Evolutionary conservation across 2,888 invertebrate genomes (phyloP), one percentile per base, ranked within the genome.

Genomic region (Sinotaia quadrata): DNA sequence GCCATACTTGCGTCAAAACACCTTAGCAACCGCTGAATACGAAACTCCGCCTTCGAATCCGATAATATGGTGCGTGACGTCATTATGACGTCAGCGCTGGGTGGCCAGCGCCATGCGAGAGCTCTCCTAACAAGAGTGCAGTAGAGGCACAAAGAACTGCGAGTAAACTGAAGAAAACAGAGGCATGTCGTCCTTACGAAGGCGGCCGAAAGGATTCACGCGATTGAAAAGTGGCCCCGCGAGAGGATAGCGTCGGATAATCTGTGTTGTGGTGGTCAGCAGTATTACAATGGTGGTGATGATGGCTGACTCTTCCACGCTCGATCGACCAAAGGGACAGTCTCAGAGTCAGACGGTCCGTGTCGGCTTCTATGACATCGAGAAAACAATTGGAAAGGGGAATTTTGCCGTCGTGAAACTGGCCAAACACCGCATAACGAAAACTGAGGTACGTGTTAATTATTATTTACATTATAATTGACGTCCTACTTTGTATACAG

Each of bases 371-470:
- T 98, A 98, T 90, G 96, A 97, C 90, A 92, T 98, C 88, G 96
- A 97, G 90, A 94, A 94, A 90, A 98, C 98, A 56, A 97, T 98
- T 87, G 98, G 98, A 84, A 97, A 97, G 88, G 98, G 98, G 80
- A 99, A 98, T 91, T 99, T 99, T 90, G 98, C 98, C 82, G 94
- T 98, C 82, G 99, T 99, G 85, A 98, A 98, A 91, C 92, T 98
- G 87, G 99, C 98, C 85, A 95, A 96, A 89, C 98, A 99, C 91
- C 93, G 95, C 90, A 95, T 98, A 88, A 98, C 98, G 84, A 96
- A 97, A 91, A 95, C 96, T 81, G 97, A 98, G 96, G 98, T 98
- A 92, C 91, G 92, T 68, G 59, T 57, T 4, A 8, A 18, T 47
- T 47, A n/a, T 47, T 47, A 3, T 41, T 41, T n/a, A 18, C 2